These are phyloP conservation scores for Coendou prehensilis DNA, from an alignment of 2,797 vertebrate species.

Conservation along the genomic window DNA sequence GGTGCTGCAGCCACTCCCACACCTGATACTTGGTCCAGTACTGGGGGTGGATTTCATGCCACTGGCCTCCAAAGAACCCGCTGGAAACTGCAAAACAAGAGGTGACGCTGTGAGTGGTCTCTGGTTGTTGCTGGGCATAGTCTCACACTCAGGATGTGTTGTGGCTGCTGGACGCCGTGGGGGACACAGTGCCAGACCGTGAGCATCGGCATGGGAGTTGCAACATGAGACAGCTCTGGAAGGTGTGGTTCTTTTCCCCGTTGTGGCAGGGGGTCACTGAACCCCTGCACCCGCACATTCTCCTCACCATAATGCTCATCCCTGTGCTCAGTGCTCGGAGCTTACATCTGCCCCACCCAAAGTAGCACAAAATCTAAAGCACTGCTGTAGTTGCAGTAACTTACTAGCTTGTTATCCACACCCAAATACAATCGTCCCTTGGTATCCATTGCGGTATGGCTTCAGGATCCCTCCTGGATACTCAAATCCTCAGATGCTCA, in stretches of 20 bases:
- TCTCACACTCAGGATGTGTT: fast-evolving
- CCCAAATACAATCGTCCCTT: background rate
- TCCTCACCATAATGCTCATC: background rate
- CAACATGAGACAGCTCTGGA: background rate
- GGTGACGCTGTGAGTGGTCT: background rate
- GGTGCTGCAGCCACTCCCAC: conserved; percentile 99
- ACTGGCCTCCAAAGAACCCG: conserved; percentile 93
- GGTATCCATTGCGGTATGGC: too few species aligned
- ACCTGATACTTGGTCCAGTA: conserved; percentile 99
- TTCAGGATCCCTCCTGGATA: background rate
- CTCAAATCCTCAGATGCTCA: background rate
- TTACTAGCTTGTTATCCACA: background rate
- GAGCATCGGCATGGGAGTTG: fast-evolving
- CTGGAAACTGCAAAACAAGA: conserved; percentile 87
- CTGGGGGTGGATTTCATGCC: conserved; percentile 96
- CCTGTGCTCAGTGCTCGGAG: background rate
- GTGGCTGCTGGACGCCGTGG: background rate
- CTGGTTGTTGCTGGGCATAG: background rate
- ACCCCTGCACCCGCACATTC: background rate
- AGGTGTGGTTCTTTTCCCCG: background rate
- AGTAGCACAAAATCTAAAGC: background rate
- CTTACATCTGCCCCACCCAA: background rate
- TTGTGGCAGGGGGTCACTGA: background rate
- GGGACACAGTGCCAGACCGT: fast-evolving
- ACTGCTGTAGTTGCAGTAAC: background rate